phyloP scores from a whole-genome alignment of 2,797 vertebrate genomes.

The Spondyliosoma cantharus region DNA sequence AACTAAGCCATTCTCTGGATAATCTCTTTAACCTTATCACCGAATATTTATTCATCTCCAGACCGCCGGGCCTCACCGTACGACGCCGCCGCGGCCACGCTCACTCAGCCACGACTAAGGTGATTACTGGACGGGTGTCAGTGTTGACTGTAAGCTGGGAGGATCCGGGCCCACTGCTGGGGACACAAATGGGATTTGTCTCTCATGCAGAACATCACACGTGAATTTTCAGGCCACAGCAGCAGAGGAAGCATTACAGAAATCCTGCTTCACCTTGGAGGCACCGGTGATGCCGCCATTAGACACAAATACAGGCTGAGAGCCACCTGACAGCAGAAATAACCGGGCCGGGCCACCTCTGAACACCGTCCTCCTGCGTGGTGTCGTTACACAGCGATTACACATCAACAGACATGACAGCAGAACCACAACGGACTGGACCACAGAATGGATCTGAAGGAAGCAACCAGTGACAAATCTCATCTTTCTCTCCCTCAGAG shows the following conservation, averaged over 20 bases:
- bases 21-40: conserved; percentile 63
- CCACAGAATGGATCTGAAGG: neutral
- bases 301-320: conserved; percentile 26
- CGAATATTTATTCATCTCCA: conserved; percentile 56
- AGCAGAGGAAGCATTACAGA: conserved; percentile 30
- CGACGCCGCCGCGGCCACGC: conserved; percentile 19
- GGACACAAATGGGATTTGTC: conserved; percentile 62
- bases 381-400: neutral
- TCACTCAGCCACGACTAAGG: conserved; percentile 61
- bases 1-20: conserved; percentile 40
- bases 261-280: conserved; percentile 53
- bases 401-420: neutral
- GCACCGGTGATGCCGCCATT: conserved; percentile 24
- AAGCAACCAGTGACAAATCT: neutral
- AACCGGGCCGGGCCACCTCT: conserved; percentile 13
- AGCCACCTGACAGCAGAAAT: conserved; percentile 28
- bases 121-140: conserved; percentile 55
- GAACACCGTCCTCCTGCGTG: neutral
- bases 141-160: conserved; percentile 51
- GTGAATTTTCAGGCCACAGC: conserved; percentile 32
- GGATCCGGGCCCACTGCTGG: conserved; percentile 40
- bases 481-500: neutral
- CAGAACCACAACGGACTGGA: neutral
- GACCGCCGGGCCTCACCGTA: neutral
- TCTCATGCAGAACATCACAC: conserved; percentile 63